Evolutionary conservation across 2,888 invertebrate species (phyloP).

Genomic region (Cephus pulcher): DNA sequence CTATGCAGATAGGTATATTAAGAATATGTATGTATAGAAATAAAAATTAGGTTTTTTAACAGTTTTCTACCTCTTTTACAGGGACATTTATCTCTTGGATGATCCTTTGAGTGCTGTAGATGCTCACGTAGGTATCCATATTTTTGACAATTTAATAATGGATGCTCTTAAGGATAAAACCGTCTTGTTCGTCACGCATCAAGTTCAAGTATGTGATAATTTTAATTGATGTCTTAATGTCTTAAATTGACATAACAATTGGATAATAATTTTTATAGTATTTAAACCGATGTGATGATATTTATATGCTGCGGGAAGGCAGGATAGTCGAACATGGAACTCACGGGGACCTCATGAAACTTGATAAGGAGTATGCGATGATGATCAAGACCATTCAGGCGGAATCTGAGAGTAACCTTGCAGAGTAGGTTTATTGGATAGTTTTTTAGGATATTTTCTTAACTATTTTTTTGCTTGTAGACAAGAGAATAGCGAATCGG

Average conservation of each 20-base stretch:
- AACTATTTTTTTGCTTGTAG: neutral
- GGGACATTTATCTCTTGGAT: slow-evolving; percentile 72
- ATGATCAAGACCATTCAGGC: slow-evolving; percentile 45
- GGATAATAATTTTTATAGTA: slow-evolving; percentile 60
- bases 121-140: slow-evolving; percentile 67
- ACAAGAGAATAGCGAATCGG: neutral
- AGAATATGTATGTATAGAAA: neutral
- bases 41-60: slow-evolving; percentile 6
- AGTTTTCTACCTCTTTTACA: slow-evolving; percentile 35
- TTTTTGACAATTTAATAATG: slow-evolving; percentile 70
- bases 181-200: slow-evolving; percentile 73
- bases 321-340: slow-evolving; percentile 69
- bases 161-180: slow-evolving; percentile 69
- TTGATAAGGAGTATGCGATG: slow-evolving; percentile 55
- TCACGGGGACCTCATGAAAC: slow-evolving; percentile 68
- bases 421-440: slow-evolving; percentile 17
- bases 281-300: slow-evolving; percentile 70
- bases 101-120: slow-evolving; percentile 72
- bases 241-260: neutral
- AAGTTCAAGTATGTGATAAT: slow-evolving; percentile 66
- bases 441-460: neutral
- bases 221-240: neutral
- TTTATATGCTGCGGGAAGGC: slow-evolving; percentile 71
- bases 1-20: slow-evolving; percentile 64
- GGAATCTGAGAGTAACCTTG: slow-evolving; percentile 23